Evolutionary conservation across 1,140 invertebrate species (phyloP).

Genomic region (Popillia japonica): DNA sequence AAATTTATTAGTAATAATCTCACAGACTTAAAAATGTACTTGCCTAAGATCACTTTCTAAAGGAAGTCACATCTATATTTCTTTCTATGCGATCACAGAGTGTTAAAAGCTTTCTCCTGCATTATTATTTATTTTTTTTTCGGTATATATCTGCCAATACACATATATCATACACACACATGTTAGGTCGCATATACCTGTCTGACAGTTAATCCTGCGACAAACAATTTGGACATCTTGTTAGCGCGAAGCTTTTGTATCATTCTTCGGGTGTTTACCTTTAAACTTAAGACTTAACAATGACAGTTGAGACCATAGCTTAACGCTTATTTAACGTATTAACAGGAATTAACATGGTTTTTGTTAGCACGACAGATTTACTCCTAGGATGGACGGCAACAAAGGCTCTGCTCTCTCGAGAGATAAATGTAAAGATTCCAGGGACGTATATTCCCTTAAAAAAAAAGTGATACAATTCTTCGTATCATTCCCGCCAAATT

Average conservation of each 20-base stretch:
- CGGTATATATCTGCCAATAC: too few species aligned
- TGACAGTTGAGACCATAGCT: not conserved
- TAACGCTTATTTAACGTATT: constrained; percentile 5
- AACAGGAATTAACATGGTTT: not conserved
- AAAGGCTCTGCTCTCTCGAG: not conserved
- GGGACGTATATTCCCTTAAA: not conserved
- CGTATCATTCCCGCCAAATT: not conserved
- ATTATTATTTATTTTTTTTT: too few species aligned
- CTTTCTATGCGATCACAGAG: too few species aligned
- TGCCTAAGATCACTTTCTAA: too few species aligned
- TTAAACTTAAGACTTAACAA: constrained; percentile 7
- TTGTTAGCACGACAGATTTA: not conserved
- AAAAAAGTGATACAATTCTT: not conserved
- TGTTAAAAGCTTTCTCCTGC: too few species aligned
- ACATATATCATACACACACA: too few species aligned
- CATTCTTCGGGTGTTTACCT: not conserved
- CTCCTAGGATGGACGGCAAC: not conserved
- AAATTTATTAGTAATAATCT: too few species aligned
- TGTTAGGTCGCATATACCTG: not conserved
- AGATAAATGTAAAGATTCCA: not conserved
- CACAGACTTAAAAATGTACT: too few species aligned
- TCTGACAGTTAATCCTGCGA: not conserved
- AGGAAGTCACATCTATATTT: too few species aligned
- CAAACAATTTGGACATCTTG: not conserved
- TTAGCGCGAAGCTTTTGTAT: not conserved